These are phyloP conservation scores for Phyllopteryx taeniolatus DNA, from an alignment of 2,113 vertebrate genomes.

Conservation along the genomic window DNA sequence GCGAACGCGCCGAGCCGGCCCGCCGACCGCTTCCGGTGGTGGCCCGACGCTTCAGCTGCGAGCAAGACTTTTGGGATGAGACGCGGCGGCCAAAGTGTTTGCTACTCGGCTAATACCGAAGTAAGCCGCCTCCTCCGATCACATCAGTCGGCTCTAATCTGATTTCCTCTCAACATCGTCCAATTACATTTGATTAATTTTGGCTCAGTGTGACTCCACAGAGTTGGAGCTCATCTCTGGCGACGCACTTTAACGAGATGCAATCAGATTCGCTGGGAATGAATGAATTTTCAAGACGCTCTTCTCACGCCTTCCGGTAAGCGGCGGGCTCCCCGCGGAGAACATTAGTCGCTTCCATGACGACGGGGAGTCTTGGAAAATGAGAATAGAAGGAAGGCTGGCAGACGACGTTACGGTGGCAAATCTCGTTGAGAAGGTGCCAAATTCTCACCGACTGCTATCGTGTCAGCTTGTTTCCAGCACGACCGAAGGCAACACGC, in stretches of 20 bases:
- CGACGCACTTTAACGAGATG: conserved; percentile 60
- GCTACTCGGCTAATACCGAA: conserved; percentile 31
- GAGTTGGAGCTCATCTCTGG: conserved; percentile 54
- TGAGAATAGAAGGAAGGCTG: conserved; percentile 36
- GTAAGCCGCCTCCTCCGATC: conserved; percentile 60
- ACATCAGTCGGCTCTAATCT: conserved; percentile 52
- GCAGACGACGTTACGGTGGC: conserved; percentile 33
- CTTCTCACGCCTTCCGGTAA: conserved; percentile 7
- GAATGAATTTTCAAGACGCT: conserved; percentile 58
- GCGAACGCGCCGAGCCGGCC: conserved; percentile 4
- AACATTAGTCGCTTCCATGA: conserved; percentile 57
- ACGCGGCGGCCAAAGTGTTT: conserved; percentile 48
- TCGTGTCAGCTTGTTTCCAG: background rate
- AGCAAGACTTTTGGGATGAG: conserved; percentile 56
- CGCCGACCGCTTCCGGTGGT: conserved; percentile 36
- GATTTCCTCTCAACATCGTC: conserved; percentile 60
- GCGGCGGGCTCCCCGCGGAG: conserved; percentile 34
- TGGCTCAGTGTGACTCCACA: conserved; percentile 56
- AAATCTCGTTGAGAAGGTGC: conserved; percentile 10
- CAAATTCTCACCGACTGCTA: conserved; percentile 19
- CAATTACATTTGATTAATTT: conserved; percentile 70
- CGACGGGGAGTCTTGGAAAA: conserved; percentile 45
- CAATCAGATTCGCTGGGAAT: conserved; percentile 61
- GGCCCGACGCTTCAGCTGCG: conserved; percentile 53
- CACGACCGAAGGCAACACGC: background rate